Evolutionary conservation across 2,888 invertebrate genomes (phyloP), one percentile per base, ranked within the genome.

Genomic region (Adela reaumurella): DNA sequence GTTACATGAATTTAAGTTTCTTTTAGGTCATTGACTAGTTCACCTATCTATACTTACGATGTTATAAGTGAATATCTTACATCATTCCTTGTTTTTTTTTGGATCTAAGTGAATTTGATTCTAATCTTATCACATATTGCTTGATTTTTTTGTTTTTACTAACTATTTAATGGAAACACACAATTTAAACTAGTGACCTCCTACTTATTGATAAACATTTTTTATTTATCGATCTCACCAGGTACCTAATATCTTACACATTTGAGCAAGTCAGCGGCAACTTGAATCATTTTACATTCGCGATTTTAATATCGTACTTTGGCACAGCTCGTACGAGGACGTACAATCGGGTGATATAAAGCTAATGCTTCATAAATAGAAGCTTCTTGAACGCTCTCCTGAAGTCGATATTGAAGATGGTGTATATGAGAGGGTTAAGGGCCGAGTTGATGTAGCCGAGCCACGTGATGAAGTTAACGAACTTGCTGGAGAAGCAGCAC

Each of bases 401-500:
- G 68, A 95, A 96, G 67, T 97, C 96, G 72, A 93, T 84, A 73
- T 96, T 96, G 68, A 95, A 96, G 63, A 95, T 92, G 2, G 95
- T 96, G 68, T 96, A 97, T 59, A 96, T 96, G 56, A 96, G 85
- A 1, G 96, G 96, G 72, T 96, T 97, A 17, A 96, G 80, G 10
- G 91, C 91, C 19, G 94, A 94, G 69, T 94, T 94, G 49, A 93
- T 84, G 64, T 94, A 94, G 8, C 96, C 96, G 54, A 96, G 83
- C 95, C 96, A 96, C 46, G 94, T 94, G 60, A 96, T 90, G 65
- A 94, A 91, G 70, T 93, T 91, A 54, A 89, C 89, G 53, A 93
- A 81, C 63, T 89, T 87, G 54, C 85, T 85, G 3, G 91, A 89
- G 28, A 90, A 87, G 62, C 90, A 89, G 68, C 93, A 94, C 54